phyloP scores from a whole-genome alignment of 2,113 vertebrate genomes.

The Zosterops lateralis region DNA sequence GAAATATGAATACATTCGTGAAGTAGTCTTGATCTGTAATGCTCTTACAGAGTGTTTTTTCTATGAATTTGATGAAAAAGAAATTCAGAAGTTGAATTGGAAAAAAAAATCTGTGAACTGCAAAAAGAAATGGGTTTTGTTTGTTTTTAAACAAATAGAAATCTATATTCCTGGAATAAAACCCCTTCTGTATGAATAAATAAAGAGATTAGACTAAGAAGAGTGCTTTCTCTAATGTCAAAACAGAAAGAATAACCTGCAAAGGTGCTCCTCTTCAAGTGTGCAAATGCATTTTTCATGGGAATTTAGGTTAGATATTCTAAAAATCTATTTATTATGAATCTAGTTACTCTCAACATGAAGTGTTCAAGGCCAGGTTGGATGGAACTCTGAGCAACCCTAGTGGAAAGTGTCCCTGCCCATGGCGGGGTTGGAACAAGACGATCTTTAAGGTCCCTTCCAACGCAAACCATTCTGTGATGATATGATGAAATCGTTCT shows the following conservation, averaged over 20 bases:
- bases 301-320: not conserved
- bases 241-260: not conserved
- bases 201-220: not conserved
- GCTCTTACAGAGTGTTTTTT: conserved; percentile 66
- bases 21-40: conserved; percentile 74
- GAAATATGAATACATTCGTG: conserved; percentile 76
- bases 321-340: not conserved
- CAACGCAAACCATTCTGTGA: too few relatives aligned
- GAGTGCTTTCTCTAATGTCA: not conserved
- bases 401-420: not conserved
- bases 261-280: not conserved
- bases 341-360: not conserved
- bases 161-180: not conserved
- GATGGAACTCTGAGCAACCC: not conserved
- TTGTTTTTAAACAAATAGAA: conserved; percentile 15
- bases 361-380: not conserved
- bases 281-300: not conserved
- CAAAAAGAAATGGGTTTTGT: not conserved
- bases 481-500: not conserved
- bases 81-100: conserved; percentile 55
- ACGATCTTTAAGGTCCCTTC: not conserved
- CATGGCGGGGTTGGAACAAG: not conserved
- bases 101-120: conserved; percentile 33
- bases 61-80: conserved; percentile 54
- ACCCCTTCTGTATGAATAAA: not conserved